Evolutionary conservation across 2,113 vertebrate genomes (phyloP).

Genomic region (Rhadina sibilatrix): DNA sequence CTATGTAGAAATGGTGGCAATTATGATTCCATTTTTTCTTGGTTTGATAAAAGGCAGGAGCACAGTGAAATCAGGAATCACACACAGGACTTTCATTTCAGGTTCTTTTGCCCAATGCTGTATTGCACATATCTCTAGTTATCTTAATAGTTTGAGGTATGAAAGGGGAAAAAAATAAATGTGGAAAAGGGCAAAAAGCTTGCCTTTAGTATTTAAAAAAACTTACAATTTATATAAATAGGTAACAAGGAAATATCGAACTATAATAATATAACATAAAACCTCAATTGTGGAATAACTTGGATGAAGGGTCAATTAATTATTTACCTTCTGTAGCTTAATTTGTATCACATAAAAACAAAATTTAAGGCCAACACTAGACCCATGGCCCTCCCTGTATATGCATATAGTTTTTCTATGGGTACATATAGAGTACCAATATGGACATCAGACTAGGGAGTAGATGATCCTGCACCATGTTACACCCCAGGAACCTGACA

Average conservation of each 20-base stretch:
- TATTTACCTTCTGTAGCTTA: not conserved
- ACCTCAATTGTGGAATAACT: not conserved
- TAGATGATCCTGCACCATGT: not conserved
- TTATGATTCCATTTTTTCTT: not conserved
- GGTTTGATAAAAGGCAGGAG: not conserved
- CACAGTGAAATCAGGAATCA: not conserved
- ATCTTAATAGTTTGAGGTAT: not conserved
- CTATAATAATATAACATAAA: not conserved
- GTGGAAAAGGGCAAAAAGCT: not conserved
- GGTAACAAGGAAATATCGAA: not conserved
- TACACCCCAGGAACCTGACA: not conserved
- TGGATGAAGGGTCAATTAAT: not conserved
- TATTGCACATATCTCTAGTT: not conserved
- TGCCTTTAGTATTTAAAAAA: not conserved
- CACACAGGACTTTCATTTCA: not conserved
- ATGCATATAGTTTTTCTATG: not conserved
- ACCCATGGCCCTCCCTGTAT: not conserved
- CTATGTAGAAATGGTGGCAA: not conserved
- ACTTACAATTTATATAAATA: not conserved
- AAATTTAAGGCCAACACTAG: not conserved
- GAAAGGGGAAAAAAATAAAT: fast-evolving
- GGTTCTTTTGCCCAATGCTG: not conserved
- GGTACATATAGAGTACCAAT: not conserved
- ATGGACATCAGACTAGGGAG: not conserved
- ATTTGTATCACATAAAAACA: not conserved